These are phyloP conservation scores for Ahaetulla prasina DNA, from an alignment of 2,113 vertebrate species.

Conservation along the genomic window DNA sequence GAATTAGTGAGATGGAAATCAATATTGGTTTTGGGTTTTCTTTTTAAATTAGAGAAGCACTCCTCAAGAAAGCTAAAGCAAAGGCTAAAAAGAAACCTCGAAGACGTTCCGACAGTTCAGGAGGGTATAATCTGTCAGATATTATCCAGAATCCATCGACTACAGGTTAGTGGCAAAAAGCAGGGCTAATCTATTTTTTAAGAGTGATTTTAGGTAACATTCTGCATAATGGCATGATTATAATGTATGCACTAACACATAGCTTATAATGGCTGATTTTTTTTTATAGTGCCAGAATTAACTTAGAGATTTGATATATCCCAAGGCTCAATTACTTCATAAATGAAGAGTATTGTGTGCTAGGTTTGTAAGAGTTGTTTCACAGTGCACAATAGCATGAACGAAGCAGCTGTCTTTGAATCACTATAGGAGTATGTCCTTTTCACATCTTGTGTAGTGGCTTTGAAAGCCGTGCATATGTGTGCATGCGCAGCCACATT, in stretches of 20 bases:
- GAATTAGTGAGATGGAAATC: background rate
- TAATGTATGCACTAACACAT: background rate
- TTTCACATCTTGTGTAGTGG: background rate
- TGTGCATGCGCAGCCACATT: background rate
- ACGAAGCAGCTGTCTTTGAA: background rate
- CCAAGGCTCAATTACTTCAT: background rate
- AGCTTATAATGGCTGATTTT: background rate
- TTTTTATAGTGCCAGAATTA: background rate
- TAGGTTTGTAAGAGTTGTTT: background rate
- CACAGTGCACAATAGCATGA: background rate
- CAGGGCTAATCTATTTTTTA: background rate
- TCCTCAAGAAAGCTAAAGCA: slow-evolving; percentile 87
- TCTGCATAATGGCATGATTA: background rate
- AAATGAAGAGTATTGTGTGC: background rate
- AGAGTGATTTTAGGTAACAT: background rate
- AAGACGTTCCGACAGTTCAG: slow-evolving; percentile 89
- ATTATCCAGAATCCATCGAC: slow-evolving; percentile 86
- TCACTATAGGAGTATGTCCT: background rate
- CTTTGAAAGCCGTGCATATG: background rate
- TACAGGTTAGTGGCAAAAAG: slow-evolving; percentile 73
- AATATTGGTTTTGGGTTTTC: slow-evolving; percentile 17
- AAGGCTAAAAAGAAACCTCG: slow-evolving; percentile 92
- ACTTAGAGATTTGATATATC: background rate
- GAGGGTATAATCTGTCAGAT: slow-evolving; percentile 93
- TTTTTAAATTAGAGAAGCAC: slow-evolving; percentile 73